Conservation (phyloP, 1,140 invertebrate genomes). For the Chironomus tepperi region DNA sequence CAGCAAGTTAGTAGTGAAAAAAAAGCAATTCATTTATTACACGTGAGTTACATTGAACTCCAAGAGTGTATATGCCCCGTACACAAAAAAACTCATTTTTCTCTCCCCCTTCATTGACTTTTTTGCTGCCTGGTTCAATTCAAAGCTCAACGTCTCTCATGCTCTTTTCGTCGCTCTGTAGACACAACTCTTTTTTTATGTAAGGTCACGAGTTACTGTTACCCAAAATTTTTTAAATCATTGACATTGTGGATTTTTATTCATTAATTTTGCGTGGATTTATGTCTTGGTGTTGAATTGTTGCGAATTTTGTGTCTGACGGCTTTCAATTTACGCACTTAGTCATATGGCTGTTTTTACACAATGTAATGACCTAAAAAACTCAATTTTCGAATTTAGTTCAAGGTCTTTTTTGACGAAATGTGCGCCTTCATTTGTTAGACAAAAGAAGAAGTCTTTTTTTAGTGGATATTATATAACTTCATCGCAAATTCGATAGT, state of each 20-base stretch:
- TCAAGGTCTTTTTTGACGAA: no score
- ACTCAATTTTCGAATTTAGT: no score
- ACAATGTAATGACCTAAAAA: no score
- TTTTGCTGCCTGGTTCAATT: not conserved
- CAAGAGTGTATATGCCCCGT: not conserved
- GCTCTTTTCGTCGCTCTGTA: not conserved
- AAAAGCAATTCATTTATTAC: constrained; percentile 1
- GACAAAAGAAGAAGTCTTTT: no score
- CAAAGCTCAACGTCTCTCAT: not conserved
- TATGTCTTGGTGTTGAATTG: no score
- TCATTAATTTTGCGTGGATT: no score
- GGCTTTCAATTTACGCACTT: no score
- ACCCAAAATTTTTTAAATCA: not conserved
- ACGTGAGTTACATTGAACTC: constrained; percentile 7
- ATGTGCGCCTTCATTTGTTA: no score
- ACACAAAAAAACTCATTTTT: not conserved
- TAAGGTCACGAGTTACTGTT: not conserved
- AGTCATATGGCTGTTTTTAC: no score
- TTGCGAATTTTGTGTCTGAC: no score
- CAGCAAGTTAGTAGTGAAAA: not conserved
- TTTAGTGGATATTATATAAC: no score
- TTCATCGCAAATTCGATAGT: not conserved
- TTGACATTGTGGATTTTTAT: constrained; percentile 4
- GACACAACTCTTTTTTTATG: not conserved
- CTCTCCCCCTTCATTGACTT: not conserved